These are phyloP conservation scores for Himalopsyche japonica DNA, from an alignment of 2,888 invertebrate genomes.

Conservation along the genomic window DNA sequence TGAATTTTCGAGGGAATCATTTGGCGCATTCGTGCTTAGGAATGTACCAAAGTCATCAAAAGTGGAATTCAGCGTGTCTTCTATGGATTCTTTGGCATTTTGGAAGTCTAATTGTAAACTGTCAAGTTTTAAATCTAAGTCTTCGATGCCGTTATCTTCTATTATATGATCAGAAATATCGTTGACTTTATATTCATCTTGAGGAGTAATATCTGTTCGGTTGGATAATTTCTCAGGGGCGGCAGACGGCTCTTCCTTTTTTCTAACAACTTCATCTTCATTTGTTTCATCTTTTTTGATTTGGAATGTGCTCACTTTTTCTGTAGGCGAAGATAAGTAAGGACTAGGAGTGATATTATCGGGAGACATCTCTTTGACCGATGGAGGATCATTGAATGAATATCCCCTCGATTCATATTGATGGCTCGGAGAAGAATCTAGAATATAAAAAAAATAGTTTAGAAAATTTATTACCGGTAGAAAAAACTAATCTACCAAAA, in stretches of 20 bases:
- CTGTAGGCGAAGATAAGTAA: neutral
- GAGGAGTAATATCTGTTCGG: slow-evolving; percentile 21
- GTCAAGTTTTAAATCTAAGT: slow-evolving; percentile 50
- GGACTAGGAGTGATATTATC: neutral
- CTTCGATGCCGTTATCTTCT: slow-evolving; percentile 49
- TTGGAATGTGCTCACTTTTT: neutral
- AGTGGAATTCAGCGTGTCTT: slow-evolving; percentile 46
- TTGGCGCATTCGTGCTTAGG: slow-evolving; percentile 19
- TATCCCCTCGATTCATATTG: slow-evolving; percentile 21
- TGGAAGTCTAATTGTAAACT: slow-evolving; percentile 34
- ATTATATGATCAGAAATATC: slow-evolving; percentile 5
- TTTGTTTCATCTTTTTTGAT: neutral
- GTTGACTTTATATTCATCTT: slow-evolving; percentile 14
- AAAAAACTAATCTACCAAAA: too few species aligned
- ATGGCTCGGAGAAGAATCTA: slow-evolving; percentile 22
- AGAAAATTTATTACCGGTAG: too few species aligned
- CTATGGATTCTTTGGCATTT: slow-evolving; percentile 32
- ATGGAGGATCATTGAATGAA: slow-evolving; percentile 18
- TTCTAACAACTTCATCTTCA: neutral
- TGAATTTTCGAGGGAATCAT: slow-evolving; percentile 18
- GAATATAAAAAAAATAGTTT: neutral
- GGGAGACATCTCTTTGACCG: slow-evolving; percentile 6
- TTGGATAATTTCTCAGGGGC: neutral
- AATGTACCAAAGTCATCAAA: slow-evolving; percentile 42
- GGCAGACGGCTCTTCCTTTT: neutral